A percentile compares a stretch with the other conserved stretches of the same genome.
phyloP scores from a whole-genome alignment of 2,113 vertebrate genomes.

The Coreoperca whiteheadi region DNA sequence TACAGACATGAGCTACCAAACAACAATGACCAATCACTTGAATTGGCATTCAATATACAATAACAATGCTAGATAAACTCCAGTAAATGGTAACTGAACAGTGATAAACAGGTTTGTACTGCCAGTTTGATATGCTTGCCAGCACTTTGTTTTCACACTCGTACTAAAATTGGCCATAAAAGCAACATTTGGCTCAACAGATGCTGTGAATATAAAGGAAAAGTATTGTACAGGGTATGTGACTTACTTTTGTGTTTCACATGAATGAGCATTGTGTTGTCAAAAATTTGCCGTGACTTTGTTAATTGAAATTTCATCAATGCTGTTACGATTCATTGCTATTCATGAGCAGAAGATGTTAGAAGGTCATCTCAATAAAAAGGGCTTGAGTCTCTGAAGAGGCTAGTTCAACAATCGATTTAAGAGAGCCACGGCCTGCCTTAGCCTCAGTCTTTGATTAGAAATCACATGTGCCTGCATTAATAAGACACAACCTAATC shows the following conservation, averaged over 20 bases:
- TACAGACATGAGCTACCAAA: slow-evolving; percentile 10
- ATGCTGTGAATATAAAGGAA: slow-evolving; percentile 27
- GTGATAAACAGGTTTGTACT: slow-evolving; percentile 21
- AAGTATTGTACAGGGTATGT: slow-evolving; percentile 5
- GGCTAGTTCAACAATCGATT: slow-evolving; percentile 45
- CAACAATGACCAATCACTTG: slow-evolving; percentile 48
- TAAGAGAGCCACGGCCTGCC: slow-evolving; percentile 11
- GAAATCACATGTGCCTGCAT: slow-evolving; percentile 65
- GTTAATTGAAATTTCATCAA: slow-evolving; percentile 33
- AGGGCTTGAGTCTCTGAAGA: slow-evolving; percentile 39
- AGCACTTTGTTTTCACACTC: slow-evolving; percentile 37
- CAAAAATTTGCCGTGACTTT: slow-evolving; percentile 14
- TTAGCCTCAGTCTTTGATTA: slow-evolving; percentile 50
- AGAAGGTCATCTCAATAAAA: slow-evolving; percentile 52
- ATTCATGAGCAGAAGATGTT: slow-evolving; percentile 43
- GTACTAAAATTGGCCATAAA: slow-evolving; percentile 31
- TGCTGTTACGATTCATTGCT: slow-evolving; percentile 21
- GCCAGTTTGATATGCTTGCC: slow-evolving; percentile 22
- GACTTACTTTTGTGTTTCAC: slow-evolving; percentile 3
- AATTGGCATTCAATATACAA: slow-evolving; percentile 17
- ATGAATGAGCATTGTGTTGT: slow-evolving; percentile 15
- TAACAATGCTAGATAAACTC: slow-evolving; percentile 15
- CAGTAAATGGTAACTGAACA: slow-evolving; percentile 21
- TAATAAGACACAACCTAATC: slow-evolving; percentile 59
- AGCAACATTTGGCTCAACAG: slow-evolving; percentile 49